Evolutionary conservation across 1,140 invertebrate genomes (phyloP).

Genomic region (Apis florea): DNA sequence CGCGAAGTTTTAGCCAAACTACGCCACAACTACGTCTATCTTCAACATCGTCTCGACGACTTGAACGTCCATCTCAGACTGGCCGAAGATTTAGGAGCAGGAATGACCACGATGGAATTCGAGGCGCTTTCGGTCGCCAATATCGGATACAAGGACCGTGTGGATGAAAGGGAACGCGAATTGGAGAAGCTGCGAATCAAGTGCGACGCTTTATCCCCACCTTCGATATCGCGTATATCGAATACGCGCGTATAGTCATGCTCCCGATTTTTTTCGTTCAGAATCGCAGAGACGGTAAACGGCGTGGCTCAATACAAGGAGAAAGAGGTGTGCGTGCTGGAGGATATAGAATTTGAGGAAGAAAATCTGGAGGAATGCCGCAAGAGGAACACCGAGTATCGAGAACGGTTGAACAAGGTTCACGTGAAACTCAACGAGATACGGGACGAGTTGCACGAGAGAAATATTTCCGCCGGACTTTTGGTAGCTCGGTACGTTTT

Average conservation of each 20-base stretch:
- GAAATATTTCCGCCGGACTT: slow-evolving; percentile 56
- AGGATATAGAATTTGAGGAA: slow-evolving; percentile 48
- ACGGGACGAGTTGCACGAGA: slow-evolving; percentile 35
- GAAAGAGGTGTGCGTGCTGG: slow-evolving; percentile 50
- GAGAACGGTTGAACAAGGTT: slow-evolving; percentile 45
- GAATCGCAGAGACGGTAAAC: slow-evolving; percentile 55
- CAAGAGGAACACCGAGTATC: slow-evolving; percentile 5
- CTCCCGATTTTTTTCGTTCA: slow-evolving; percentile 9
- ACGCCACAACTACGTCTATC: slow-evolving; percentile 46
- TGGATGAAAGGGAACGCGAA: slow-evolving; percentile 62
- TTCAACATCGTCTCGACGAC: slow-evolving; percentile 49
- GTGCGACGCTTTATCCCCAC: slow-evolving; percentile 41
- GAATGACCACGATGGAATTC: slow-evolving; percentile 65
- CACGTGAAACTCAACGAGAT: slow-evolving; percentile 41
- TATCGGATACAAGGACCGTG: slow-evolving; percentile 51
- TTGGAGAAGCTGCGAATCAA: slow-evolving; percentile 61
- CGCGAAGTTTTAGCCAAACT: slow-evolving; percentile 35
- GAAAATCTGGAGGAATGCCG: slow-evolving; percentile 26
- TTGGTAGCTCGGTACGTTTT: slow-evolving; percentile 49
- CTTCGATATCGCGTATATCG: too few species aligned
- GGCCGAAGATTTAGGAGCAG: slow-evolving; percentile 60
- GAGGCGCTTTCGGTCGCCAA: slow-evolving; percentile 50
- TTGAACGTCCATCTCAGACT: slow-evolving; percentile 26
- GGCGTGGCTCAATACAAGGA: slow-evolving; percentile 59
- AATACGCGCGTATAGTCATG: too few species aligned